phyloP scores from a whole-genome alignment of 2,797 vertebrate genomes.

The Pseudomugil gertrudae region DNA sequence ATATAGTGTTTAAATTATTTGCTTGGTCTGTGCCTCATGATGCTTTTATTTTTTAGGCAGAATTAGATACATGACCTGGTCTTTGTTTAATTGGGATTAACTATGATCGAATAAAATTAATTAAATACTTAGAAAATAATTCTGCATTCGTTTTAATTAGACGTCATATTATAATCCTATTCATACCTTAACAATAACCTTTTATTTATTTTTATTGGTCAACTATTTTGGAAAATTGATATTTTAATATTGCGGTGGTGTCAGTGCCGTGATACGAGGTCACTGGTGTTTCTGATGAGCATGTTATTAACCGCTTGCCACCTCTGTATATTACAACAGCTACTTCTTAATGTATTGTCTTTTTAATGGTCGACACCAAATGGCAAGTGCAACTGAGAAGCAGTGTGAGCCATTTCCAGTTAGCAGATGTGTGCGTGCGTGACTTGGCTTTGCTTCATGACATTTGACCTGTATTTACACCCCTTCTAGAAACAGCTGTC shows the following conservation, averaged over 20 bases:
- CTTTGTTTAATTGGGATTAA: not conserved
- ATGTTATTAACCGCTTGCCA: not conserved
- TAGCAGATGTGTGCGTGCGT: not conserved
- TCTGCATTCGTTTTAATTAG: not conserved
- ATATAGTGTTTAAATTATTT: no score
- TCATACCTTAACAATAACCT: not conserved
- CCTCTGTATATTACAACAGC: not conserved
- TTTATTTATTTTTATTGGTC: not conserved
- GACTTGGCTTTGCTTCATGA: not conserved
- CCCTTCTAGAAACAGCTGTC: constrained; percentile 29
- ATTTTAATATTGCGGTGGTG: no score
- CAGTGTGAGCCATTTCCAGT: constrained; percentile 3
- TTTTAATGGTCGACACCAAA: constrained; percentile 8
- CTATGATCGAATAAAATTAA: no score
- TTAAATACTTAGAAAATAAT: not conserved
- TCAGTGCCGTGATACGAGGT: not conserved
- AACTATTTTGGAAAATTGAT: constrained; percentile 1
- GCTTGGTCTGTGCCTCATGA: no score
- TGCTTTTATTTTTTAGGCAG: no score
- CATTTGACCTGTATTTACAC: constrained; percentile 23
- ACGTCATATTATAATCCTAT: not conserved
- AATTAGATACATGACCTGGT: no score
- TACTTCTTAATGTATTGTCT: not conserved
- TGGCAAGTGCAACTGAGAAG: not conserved
- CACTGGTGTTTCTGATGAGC: not conserved